A percentile compares a stretch with the other conserved stretches of the same genome.
Conservation (phyloP, 1,140 invertebrate species). For the Meloidogyne chitwoodi region DNA sequence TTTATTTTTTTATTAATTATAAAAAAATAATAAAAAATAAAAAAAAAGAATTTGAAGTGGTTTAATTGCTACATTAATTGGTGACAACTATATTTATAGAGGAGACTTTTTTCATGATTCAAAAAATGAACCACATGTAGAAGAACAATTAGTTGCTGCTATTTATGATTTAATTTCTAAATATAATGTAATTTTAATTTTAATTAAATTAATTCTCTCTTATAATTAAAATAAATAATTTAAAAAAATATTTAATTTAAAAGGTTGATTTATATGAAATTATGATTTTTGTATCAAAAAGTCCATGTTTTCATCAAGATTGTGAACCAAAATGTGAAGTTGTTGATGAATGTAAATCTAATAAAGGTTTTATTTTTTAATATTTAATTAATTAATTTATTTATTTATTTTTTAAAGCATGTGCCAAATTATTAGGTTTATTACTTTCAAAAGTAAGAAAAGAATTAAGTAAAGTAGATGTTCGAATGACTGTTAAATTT, state of each 20-base stretch:
- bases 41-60: conserved; percentile 30
- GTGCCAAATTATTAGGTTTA: conserved; percentile 55
- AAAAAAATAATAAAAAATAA: no score
- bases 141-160: conserved; percentile 58
- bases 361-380: no score
- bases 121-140: conserved; percentile 58
- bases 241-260: background rate
- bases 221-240: background rate
- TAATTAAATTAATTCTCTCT: no score
- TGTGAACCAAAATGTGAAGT: conserved; percentile 60
- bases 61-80: conserved; percentile 58
- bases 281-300: conserved; percentile 58
- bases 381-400: background rate
- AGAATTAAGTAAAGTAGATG: conserved; percentile 59
- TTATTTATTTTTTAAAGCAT: conserved; percentile 32
- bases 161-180: conserved; percentile 60
- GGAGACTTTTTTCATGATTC: conserved; percentile 60
- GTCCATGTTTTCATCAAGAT: conserved; percentile 59
- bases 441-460: conserved; percentile 58
- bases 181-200: conserved; percentile 56
- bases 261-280: conserved; percentile 60
- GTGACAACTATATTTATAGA: conserved; percentile 60
- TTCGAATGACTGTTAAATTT: conserved; percentile 30
- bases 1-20: no score
- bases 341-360: conserved; percentile 58